Base-by-base conservation (phyloP, 2,888 invertebrate genomes). In the Chrysomela aeneicollis region DNA sequence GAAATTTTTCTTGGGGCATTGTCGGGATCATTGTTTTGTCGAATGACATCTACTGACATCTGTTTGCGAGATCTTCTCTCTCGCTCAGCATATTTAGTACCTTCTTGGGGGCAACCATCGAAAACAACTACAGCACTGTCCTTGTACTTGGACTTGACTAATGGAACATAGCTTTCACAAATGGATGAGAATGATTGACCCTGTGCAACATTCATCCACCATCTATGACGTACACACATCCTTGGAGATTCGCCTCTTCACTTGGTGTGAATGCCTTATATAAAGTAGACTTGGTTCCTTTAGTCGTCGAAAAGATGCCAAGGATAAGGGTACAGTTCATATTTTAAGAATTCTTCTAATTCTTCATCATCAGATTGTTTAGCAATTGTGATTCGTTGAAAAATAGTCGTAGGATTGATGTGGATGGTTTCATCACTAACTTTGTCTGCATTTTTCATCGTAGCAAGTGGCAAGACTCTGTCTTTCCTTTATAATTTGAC, bases 231-330 rank as follows among this genome's bases (percentile, higher is more conserved):
- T 30, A 55, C 19, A 55, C 37, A 35, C 32, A 55, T 35, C 19
- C 55, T 32, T 32, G 37, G 37, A 37, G 18, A 37, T 55, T 55
- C 18, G 55, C 35, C 17, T 55, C 35, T 55, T 32, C 35, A n/a
- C 17, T 55, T 35, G 55, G 1, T 55, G 3, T 5, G 18, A 55
- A 55, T 37, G 37, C 55, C 1, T 55, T 55, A 50, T 50, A 50
- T 30, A 50, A 50, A 50, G 30, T 22, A 54, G 55, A 64, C 54
- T 64, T 64, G 49, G 60, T 37, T 55, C 53, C 32, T 61, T 64
- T 32, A 55, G 15, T 64, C 60, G 50, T 51, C 49, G 42, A 65
- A 65, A 37, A 61, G 55, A 46, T 57, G 32, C 57, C 49, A 58
- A n/a, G 65, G 47, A 52, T 61, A 59, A 32, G 50, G 59, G 35